A percentile compares a stretch with the other conserved stretches of the same genome.
Evolutionary conservation across 1,140 invertebrate genomes (phyloP).

Genomic region (Drosophila sturtevanti): DNA sequence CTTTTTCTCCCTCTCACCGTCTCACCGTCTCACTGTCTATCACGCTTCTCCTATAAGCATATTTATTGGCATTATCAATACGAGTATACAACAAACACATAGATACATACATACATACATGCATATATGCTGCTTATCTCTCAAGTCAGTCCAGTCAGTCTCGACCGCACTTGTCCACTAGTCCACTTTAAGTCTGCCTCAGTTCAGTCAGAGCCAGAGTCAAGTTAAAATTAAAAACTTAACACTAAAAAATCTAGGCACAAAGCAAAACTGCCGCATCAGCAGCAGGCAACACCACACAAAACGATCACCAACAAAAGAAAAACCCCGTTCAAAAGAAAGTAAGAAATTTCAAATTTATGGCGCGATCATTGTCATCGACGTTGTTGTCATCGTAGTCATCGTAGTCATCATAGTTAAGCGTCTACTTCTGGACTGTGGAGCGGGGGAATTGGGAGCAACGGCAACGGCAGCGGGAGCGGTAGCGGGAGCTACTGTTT

Average conservation of each 20-base stretch:
- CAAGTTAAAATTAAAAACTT: no score
- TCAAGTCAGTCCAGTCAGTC: no score
- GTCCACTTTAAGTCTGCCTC: no score
- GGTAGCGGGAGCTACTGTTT: not conserved
- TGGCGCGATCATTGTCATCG: conserved; percentile 57
- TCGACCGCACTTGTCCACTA: no score
- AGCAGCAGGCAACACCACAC: not conserved
- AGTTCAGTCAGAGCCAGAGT: no score
- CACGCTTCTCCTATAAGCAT: no score
- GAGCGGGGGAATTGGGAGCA: not conserved
- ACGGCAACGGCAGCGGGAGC: conserved; percentile 5
- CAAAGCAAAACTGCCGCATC: not conserved
- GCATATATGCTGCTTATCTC: no score
- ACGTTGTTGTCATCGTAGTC: conserved; percentile 11
- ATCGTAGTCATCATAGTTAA: not conserved
- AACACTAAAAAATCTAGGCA: not conserved
- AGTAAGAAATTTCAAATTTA: conserved; percentile 63
- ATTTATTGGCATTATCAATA: no score
- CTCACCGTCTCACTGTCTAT: not conserved
- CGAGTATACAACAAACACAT: no score
- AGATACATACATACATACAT: no score
- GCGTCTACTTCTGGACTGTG: not conserved
- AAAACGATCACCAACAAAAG: conserved; percentile 9
- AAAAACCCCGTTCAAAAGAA: conserved; percentile 45
- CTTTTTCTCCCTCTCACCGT: not conserved